These are phyloP conservation scores for Agrenia bidenticulata DNA, from an alignment of 2,888 invertebrate genomes.

Conservation along the genomic window DNA sequence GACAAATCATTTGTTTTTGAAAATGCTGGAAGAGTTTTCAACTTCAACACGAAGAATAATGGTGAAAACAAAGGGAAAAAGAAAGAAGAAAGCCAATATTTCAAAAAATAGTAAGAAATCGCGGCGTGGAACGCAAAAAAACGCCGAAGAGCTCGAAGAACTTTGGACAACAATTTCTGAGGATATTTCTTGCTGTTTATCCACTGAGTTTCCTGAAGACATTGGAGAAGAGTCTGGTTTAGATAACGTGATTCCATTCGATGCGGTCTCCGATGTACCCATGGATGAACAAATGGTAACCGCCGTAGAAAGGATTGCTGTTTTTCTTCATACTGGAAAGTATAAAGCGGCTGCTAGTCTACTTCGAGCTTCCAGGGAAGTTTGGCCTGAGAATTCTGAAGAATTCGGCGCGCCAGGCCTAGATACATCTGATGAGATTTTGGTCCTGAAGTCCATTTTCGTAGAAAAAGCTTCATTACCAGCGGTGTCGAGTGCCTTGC, in stretches of 20 bases:
- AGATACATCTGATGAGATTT: slow-evolving; percentile 37
- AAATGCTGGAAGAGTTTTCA: slow-evolving; percentile 71
- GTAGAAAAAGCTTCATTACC: slow-evolving; percentile 33
- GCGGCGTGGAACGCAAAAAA: slow-evolving; percentile 9
- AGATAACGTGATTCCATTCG: slow-evolving; percentile 71
- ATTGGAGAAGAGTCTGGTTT: slow-evolving; percentile 56
- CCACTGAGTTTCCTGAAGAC: slow-evolving; percentile 42
- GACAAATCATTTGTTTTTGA: slow-evolving; percentile 84
- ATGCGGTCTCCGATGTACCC: slow-evolving; percentile 77
- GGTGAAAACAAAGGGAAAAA: slow-evolving; percentile 58
- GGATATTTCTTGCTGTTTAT: too few species aligned
- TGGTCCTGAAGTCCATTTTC: slow-evolving; percentile 37
- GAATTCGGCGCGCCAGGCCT: slow-evolving; percentile 34
- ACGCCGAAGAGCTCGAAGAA: slow-evolving; percentile 35
- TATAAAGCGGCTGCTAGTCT: slow-evolving; percentile 77
- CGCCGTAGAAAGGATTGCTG: slow-evolving; percentile 84
- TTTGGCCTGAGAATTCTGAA: slow-evolving; percentile 39
- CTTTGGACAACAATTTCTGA: slow-evolving; percentile 41
- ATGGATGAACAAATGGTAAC: slow-evolving; percentile 84
- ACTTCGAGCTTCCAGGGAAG: slow-evolving; percentile 64
- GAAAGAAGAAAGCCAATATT: slow-evolving; percentile 54
- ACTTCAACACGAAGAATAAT: slow-evolving; percentile 61
- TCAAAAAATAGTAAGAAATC: slow-evolving; percentile 34
- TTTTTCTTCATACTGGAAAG: slow-evolving; percentile 69
- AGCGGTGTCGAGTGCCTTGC: slow-evolving; percentile 23